A percentile compares a stretch with the other conserved stretches of the same genome.
These are phyloP conservation scores for Patiria miniata DNA, from an alignment of 35 echinoderm and acorn worm genomes.

Conservation along the genomic window DNA sequence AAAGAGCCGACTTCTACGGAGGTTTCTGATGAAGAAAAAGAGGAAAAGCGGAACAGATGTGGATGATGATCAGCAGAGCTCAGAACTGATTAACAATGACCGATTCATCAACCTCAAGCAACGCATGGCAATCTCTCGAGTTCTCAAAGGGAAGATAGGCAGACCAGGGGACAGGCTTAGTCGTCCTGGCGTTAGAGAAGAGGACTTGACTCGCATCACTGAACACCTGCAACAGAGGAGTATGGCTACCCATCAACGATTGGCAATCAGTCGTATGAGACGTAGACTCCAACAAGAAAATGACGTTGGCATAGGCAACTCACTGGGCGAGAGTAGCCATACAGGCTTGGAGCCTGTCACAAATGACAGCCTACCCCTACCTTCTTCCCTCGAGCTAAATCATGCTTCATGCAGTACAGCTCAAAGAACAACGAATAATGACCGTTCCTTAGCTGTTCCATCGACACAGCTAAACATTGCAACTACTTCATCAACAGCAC, in stretches of 20 bases:
- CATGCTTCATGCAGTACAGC: neutral
- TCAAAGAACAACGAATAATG: neutral
- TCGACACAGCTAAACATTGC: neutral
- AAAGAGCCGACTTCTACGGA: slow-evolving; percentile 54
- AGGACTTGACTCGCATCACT: neutral
- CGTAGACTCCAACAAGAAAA: slow-evolving; percentile 22
- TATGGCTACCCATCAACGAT: neutral
- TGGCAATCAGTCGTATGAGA: slow-evolving; percentile 30
- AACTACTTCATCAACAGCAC: neutral
- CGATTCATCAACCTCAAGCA: slow-evolving; percentile 70
- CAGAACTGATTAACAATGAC: slow-evolving; percentile 62
- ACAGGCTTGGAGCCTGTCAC: neutral
- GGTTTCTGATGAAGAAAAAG: slow-evolving; percentile 68
- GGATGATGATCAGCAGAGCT: neutral
- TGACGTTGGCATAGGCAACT: neutral
- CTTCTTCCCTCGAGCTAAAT: neutral
- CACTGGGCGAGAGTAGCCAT: neutral
- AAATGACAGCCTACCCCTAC: neutral
- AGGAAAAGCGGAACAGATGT: slow-evolving; percentile 39
- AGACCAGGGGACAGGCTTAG: neutral
- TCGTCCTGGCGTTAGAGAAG: slow-evolving; percentile 1
- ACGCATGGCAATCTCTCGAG: slow-evolving; percentile 65
- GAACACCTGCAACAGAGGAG: slow-evolving; percentile 32
- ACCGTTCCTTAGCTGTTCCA: neutral
- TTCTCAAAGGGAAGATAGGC: slow-evolving; percentile 59